phyloP scores from a whole-genome alignment of 2,113 vertebrate species.

The Scalopus aquaticus region DNA sequence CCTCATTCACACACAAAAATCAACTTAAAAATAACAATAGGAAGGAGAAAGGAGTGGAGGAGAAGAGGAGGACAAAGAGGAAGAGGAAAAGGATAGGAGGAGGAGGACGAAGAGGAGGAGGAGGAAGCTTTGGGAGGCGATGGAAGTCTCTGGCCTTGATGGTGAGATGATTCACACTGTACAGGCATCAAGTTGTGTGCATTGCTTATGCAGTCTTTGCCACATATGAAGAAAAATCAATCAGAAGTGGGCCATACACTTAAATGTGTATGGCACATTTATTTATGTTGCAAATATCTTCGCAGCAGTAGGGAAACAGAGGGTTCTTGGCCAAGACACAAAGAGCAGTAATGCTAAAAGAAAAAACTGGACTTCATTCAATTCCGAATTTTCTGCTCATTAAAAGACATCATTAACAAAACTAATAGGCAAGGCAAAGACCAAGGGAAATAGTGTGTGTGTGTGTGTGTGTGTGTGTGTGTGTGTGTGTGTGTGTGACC shows the following conservation, averaged over 20 bases:
- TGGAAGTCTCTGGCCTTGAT: neutral
- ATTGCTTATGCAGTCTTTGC: neutral
- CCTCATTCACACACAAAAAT: neutral
- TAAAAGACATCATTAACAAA: neutral
- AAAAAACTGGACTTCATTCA: neutral
- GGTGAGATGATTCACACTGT: neutral
- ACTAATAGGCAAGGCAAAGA: neutral
- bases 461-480: neutral
- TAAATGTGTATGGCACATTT: neutral
- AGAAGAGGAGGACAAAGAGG: neutral
- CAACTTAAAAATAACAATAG: neutral
- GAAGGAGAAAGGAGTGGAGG: neutral
- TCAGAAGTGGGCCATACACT: neutral
- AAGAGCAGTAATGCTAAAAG: neutral
- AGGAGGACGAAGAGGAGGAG: neutral
- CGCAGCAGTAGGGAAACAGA: neutral
- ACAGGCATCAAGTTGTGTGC: accelerated
- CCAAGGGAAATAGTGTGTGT: neutral
- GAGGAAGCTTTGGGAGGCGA: too few species aligned
- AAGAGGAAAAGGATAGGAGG: neutral
- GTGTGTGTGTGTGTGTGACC: neutral
- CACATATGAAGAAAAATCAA: neutral
- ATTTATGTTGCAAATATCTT: neutral
- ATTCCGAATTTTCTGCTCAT: neutral
- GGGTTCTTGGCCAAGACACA: neutral